Base-by-base conservation (phyloP, 2,888 invertebrate species). In the Erebia aethiops region DNA sequence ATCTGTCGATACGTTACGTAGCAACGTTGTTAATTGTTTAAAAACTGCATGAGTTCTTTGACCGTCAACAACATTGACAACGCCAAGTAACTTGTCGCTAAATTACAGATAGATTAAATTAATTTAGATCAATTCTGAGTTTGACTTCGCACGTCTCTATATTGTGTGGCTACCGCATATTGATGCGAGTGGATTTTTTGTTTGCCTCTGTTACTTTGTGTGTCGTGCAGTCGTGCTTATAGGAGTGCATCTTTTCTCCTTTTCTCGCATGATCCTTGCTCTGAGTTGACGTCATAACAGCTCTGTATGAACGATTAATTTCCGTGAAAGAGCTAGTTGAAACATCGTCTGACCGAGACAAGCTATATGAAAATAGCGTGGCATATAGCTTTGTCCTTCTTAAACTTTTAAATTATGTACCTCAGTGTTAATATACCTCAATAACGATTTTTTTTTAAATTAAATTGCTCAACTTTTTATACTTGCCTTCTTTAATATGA, bases 381-480 rank as follows among this genome's bases (percentile, higher is more conserved):
- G 51, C 14, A 1, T 51, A 51, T 14, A 51, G n/a, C 13, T 51
- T n/a, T 14, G 51, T 51, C n/a, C n/a, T 51, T n/a, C 51, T n/a
- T n/a, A n/a, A n/a, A n/a, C 5, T 51, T 54, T 18, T 16, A 52
- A 11, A 46, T 10, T 16, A 52, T 5, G 4, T 52, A 16, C 5
- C 8, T 52, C 52, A 18, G 10, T 51, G 51, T n/a, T 21, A 21
- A 56, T 16, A 11, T 56, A 56, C n/a, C n/a, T n/a, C n/a, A 16
- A 54, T 56, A 56, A 26, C 26, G 0, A 4, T 26, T 26, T 26
- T 26, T 58, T 58, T 35, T 9, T 1, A 35, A 35, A 58, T 58
- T 8, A 8, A 58, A 58, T 35, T 58, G 35, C n/a, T 58, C 57
- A 35, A 58, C 35, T n/a, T 58, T n/a, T 11, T 57, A 21, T 57